Percentiles rank a stretch among this genome's conserved stretches.
Conservation (phyloP, 2,888 invertebrate genomes). For the Oligia latruncula region DNA sequence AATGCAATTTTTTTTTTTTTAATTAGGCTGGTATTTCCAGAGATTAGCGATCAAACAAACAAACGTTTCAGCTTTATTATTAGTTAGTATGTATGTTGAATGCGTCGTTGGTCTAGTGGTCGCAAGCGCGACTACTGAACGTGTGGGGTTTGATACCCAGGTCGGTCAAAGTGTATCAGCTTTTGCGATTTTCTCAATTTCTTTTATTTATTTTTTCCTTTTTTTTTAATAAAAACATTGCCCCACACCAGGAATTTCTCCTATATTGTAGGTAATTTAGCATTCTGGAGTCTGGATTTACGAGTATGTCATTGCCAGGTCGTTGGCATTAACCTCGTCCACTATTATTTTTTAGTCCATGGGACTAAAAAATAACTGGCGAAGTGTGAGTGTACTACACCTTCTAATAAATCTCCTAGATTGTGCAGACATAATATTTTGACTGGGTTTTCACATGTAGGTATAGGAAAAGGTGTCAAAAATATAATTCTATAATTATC, state of each 20-base stretch:
- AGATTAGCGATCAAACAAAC: too few relatives aligned
- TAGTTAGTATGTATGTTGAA: neutral
- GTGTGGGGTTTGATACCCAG: neutral
- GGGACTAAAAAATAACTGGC: neutral
- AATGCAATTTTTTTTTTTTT: too few relatives aligned
- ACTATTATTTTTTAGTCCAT: neutral
- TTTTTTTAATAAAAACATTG: too few relatives aligned
- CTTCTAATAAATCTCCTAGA: neutral
- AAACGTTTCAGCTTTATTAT: too few relatives aligned
- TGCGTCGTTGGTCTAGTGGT: neutral
- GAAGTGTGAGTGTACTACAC: neutral
- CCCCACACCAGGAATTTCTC: too few relatives aligned
- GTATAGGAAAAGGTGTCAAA: constrained; percentile 25
- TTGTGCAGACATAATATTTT: constrained; percentile 16
- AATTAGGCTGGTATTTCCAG: too few relatives aligned
- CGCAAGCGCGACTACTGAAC: neutral
- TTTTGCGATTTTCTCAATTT: neutral
- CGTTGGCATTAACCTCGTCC: neutral
- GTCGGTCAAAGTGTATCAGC: too few relatives aligned
- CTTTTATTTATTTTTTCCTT: too few relatives aligned
- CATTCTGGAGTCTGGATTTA: neutral
- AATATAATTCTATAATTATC: constrained; percentile 50
- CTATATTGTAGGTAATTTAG: too few relatives aligned
- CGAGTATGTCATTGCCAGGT: neutral
- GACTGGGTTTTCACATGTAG: neutral